Conservation (phyloP, 2,797 vertebrate species). For the Tiaroga cobitis region DNA sequence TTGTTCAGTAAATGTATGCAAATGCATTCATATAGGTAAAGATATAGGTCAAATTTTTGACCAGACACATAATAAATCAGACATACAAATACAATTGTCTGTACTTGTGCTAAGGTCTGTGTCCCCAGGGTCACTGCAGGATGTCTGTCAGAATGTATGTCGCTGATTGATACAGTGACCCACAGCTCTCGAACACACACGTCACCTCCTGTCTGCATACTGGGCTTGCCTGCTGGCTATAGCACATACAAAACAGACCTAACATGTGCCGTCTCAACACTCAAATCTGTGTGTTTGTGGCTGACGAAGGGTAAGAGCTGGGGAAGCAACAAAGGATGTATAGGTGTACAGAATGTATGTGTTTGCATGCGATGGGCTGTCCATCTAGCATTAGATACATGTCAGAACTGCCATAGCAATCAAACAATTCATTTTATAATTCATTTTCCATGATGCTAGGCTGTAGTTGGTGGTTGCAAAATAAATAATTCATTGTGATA, state of each 20-base stretch:
- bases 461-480: not conserved
- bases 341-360: not conserved
- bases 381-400: not conserved
- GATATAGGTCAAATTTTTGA: not conserved
- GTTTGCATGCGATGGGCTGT: not conserved
- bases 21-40: not conserved
- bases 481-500: too few relatives aligned
- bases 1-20: not conserved
- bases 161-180: conserved; percentile 94
- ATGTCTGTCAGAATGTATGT: conserved; percentile 85
- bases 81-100: not conserved
- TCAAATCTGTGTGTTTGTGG: not conserved
- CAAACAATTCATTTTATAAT: not conserved
- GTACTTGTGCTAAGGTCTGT: conserved; percentile 85
- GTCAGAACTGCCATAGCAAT: not conserved
- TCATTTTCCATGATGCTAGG: not conserved
- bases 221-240: conserved; percentile 33
- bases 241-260: not conserved
- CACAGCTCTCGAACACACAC: conserved; percentile 41
- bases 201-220: conserved; percentile 16
- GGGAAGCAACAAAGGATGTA: not conserved
- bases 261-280: conserved; percentile 8
- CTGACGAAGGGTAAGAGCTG: not conserved
- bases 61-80: not conserved
- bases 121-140: conserved; percentile 80